Percentiles rank a stretch among this genome's conserved stretches.
These are phyloP conservation scores for Drosophila paracracens DNA, from an alignment of 2,888 invertebrate genomes.

Conservation along the genomic window DNA sequence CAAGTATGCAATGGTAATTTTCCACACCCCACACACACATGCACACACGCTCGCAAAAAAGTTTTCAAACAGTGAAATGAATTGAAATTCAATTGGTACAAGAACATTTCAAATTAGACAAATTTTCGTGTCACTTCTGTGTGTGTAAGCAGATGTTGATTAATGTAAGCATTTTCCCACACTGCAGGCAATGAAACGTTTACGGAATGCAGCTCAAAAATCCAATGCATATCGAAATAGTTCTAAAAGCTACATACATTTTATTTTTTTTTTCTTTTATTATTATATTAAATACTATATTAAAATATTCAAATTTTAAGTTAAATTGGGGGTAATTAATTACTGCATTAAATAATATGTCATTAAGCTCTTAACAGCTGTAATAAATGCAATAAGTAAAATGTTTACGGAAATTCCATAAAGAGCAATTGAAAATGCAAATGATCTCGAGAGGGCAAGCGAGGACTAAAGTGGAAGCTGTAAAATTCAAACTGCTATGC, in stretches of 20 bases:
- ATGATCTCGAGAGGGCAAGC: background rate
- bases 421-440: background rate
- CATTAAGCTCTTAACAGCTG: too few species aligned
- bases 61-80: constrained; percentile 43
- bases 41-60: constrained; percentile 24
- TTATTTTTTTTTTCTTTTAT: background rate
- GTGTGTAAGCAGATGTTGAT: constrained; percentile 21
- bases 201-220: background rate
- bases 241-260: background rate
- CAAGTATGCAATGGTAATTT: constrained; percentile 62
- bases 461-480: background rate
- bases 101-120: constrained; percentile 49
- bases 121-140: constrained; percentile 45
- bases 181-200: constrained; percentile 7
- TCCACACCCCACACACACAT: constrained; percentile 26
- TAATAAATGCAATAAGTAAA: background rate
- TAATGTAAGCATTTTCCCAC: constrained; percentile 8
- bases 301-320: too few species aligned
- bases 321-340: too few species aligned
- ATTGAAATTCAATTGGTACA: constrained; percentile 60
- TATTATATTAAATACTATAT: too few species aligned
- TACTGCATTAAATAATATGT: background rate
- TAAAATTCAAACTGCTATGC: constrained; percentile 1
- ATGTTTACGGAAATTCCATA: background rate
- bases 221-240: background rate